Evolutionary conservation across 2,797 vertebrate species (phyloP), one percentile per base, ranked within the genome.

Genomic region (Nannoperca obscura): DNA sequence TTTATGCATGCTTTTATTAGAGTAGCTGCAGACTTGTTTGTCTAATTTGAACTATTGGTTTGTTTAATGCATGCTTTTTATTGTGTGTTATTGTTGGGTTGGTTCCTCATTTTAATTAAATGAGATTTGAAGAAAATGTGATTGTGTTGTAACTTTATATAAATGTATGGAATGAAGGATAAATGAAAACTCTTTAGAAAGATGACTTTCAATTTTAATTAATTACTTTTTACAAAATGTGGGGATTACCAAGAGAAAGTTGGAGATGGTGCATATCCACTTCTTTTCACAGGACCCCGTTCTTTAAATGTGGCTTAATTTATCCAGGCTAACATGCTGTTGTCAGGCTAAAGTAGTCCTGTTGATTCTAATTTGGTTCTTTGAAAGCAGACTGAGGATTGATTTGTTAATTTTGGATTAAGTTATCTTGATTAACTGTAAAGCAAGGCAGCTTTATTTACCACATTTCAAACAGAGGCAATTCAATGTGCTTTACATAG

Each of bases 71-170:
- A 84, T 92, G 84, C n/a, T 76, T 76, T 91, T 83, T 81, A 75
- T 34, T 64, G 22, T 75, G 54, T 42, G 46, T 74, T 79, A 27
- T 4, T 82, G 44, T 76, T 84, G 7, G 9, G 30, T 55, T 38
- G 47, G 58, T 89, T 91, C 61, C 83, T 88, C 81, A 75, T 91
- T 91, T 89, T 76, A 83, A 92, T 47, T 86, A 90, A 91, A 91
- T 83, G 70, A 85, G 81, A 72, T 70, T 78, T 85, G 14, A 74
- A 74, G 30, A 47, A 20, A 24, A 38, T 15, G 3, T 20, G n/a
- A 58, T 4, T 10, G 3, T 40, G 50, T 5, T 40, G 47, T 22
- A 7, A 13, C 20, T 72, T 78, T 13, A 15, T 34, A 1, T 44
- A 44, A n/a, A 58, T 22, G 15, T 13, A 11, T 54, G 11, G 5